Evolutionary conservation across 2,113 vertebrate species (phyloP).

Genomic region (Poecile atricapillus): DNA sequence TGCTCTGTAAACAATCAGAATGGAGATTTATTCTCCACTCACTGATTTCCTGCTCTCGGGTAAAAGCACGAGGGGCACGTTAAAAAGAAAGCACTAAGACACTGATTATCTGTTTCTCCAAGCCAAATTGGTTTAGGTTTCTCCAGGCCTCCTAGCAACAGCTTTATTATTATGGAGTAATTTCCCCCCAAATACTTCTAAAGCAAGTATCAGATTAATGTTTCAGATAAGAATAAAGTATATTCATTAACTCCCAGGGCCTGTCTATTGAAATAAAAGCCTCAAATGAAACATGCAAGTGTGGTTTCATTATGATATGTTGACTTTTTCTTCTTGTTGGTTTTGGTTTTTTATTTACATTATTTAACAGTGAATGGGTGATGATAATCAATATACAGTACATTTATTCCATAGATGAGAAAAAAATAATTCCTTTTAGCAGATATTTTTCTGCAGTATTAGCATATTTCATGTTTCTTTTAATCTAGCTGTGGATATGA

Average conservation of each 20-base stretch:
- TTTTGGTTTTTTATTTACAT: not conserved
- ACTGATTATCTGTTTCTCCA: slow-evolving; percentile 33
- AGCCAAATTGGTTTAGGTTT: slow-evolving; percentile 25
- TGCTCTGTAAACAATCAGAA: slow-evolving; percentile 43
- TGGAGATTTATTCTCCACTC: slow-evolving; percentile 48
- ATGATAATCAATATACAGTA: not conserved
- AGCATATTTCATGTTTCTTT: not conserved
- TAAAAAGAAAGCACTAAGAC: not conserved
- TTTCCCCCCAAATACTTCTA: slow-evolving; percentile 19
- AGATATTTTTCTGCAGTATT: not conserved
- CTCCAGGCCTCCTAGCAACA: slow-evolving; percentile 47
- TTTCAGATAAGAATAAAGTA: slow-evolving; percentile 13
- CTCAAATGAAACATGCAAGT: not conserved
- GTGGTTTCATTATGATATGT: not conserved
- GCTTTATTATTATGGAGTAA: slow-evolving; percentile 33
- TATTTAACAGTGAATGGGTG: not conserved
- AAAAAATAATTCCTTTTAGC: not conserved
- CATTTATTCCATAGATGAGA: not conserved
- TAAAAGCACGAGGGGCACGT: not conserved
- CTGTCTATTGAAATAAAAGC: not conserved
- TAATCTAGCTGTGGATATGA: not conserved
- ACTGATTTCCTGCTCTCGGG: not conserved
- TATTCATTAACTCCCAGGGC: slow-evolving; percentile 16
- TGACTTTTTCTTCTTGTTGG: not conserved
- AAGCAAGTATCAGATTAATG: slow-evolving; percentile 28